Base-by-base conservation (phyloP, 2,113 vertebrate species). In the Candoia aspera region DNA sequence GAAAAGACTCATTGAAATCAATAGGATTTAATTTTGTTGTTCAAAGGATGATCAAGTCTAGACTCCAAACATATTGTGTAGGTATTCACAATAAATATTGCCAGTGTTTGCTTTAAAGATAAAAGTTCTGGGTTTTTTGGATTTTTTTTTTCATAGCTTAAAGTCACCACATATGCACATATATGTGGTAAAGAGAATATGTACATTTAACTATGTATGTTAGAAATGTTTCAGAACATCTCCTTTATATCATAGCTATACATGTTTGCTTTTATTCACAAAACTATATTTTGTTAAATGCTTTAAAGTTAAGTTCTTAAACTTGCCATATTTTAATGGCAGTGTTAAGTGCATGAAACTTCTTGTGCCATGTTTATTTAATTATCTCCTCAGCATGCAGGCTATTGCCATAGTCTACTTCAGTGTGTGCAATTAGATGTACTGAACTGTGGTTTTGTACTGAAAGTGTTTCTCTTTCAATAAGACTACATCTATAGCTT, bases 181-280 rank as follows among this genome's bases (percentile, higher is more conserved):
- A 5, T 49, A 49, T 49, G 49, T 49, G 46, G 49, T 79, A 79
- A 79, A 68, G 64, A 68, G 29, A 79, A 21, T 21, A 33, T 79
- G 68, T 79, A 6, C n/a, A 79, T 79, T 64, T 79, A 79, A 79
- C 2, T n/a, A 62, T 60, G 90, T 91, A 92, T 87, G 37, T 46
- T 57, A 6, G 33, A 90, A 90, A 88, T 21, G 8, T 62, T 91
- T 79, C n/a, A 33, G 26, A 86, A 84, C 3, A 46, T 73, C 23
- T 15, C 58, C 88, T 6, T 42, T 88, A 19, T 19, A 8, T 58
- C 85, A 24, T 73, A 23, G 17, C 24, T 42, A 13, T 42, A 79
- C 21, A n/a, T 90, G 0, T 37, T 37, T 11, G 13, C 12, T 53
- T 62, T 89, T 89, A 64, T 64, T 33, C 53, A 54, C 46, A 53